A percentile compares a stretch with the other conserved stretches of the same genome.
Evolutionary conservation across 2,113 vertebrate species (phyloP).

Genomic region (Zeus faber): DNA sequence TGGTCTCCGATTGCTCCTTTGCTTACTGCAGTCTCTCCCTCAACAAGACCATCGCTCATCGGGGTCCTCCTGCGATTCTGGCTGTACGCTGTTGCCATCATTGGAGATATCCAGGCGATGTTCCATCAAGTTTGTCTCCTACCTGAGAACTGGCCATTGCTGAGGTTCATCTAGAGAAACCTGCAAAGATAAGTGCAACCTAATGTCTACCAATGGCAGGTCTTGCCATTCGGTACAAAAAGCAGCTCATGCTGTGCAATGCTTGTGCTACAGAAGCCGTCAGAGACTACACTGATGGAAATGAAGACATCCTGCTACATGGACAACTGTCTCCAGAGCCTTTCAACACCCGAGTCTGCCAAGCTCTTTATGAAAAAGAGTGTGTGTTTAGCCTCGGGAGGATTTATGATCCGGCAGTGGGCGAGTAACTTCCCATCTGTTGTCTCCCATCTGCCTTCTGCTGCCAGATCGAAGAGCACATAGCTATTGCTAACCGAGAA

Average conservation of each 20-base stretch:
- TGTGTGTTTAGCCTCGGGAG: not conserved
- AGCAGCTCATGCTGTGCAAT: slow-evolving; percentile 16
- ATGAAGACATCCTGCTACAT: not conserved
- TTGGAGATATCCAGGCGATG: not conserved
- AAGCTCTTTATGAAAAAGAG: not conserved
- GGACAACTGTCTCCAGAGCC: not conserved
- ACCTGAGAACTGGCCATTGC: not conserved
- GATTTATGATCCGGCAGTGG: not conserved
- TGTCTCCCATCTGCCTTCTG: not conserved
- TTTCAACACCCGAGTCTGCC: not conserved
- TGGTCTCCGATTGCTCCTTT: slow-evolving; percentile 2
- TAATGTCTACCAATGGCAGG: slow-evolving; percentile 16
- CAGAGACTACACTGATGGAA: not conserved
- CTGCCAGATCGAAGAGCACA: not conserved
- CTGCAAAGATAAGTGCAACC: not conserved
- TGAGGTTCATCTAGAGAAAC: not conserved
- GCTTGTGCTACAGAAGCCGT: not conserved
- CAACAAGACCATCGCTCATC: not conserved
- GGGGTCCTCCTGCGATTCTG: not conserved
- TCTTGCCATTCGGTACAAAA: slow-evolving; percentile 10
- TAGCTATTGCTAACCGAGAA: not conserved
- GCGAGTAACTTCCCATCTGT: not conserved
- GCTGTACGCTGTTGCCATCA: not conserved
- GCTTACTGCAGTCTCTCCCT: not conserved
- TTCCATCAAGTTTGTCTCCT: slow-evolving; percentile 13